Evolutionary conservation across 2,888 invertebrate genomes (phyloP), one percentile per base, ranked within the genome.

Genomic region (Gonocerus acuteangulatus): DNA sequence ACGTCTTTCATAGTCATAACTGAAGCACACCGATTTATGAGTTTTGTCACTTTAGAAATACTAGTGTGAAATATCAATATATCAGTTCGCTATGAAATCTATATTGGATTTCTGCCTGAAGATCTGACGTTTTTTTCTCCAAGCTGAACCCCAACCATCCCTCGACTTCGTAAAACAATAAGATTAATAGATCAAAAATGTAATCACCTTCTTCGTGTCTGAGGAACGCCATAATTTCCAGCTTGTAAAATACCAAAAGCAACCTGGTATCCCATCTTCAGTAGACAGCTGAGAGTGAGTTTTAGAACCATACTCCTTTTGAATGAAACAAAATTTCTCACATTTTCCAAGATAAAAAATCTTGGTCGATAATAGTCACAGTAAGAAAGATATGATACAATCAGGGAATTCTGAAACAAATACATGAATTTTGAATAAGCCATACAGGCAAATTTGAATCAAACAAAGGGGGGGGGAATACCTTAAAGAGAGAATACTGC

Each of bases 201-300:
- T 16, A 2, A 47, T 59, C 68, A 80, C 75, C 90, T 78, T 68
- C 89, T 75, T 54, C 90, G 76, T 0, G 87, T 89, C 72, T 91
- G 90, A 2, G 91, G 87, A 2, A 91, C 83, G 0, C 91, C 92
- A 71, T 87, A 91, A 71, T 85, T 83, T 1, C 91, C 92, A 1
- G 90, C 90, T 75, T 91, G 91, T 13, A 92, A 72, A n/a, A 91
- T 80, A 0, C 89, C 90, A 71, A 90, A 89, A 0, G 89, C 85
- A 67, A 88, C 89, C 74, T 91, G 90, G 71, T 92, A 92, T 0
- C 90, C 91, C 86, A 92, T 90, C 52, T 83, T 81, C 23, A 89
- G 71, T 15, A 92, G 75, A 66, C 89, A 86, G 1, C 86, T 75
- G 34, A 91, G 72, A 0, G 89, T 86, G 66, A 91, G 73, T 74